phyloP scores from a whole-genome alignment of 2,797 vertebrate genomes.

The Moxostoma hubbsi region DNA sequence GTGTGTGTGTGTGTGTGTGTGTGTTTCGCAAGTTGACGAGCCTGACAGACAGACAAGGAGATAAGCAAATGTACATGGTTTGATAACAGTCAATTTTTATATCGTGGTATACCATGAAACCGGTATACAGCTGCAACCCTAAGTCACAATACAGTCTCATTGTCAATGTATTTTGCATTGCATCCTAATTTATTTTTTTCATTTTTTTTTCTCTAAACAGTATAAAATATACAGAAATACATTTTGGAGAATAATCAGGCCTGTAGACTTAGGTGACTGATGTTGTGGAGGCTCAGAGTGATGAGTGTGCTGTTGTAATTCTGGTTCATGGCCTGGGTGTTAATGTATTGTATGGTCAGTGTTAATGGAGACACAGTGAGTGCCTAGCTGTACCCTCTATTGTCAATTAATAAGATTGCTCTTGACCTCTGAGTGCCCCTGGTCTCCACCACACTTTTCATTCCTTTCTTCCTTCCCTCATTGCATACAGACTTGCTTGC shows the following conservation, averaged over 20 bases:
- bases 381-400: slow-evolving; percentile 2
- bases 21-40: too few relatives aligned
- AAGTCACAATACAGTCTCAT: too few relatives aligned
- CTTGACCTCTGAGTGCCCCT: slow-evolving; percentile 6
- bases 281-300: background rate
- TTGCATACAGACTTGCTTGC: too few relatives aligned
- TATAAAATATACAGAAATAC: background rate
- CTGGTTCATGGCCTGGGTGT: background rate
- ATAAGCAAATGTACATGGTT: too few relatives aligned
- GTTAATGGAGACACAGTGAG: slow-evolving; percentile 25
- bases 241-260: background rate
- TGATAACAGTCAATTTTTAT: too few relatives aligned
- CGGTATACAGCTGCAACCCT: too few relatives aligned
- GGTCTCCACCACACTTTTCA: background rate
- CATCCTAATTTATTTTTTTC: too few relatives aligned
- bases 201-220: too few relatives aligned
- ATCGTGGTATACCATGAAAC: too few relatives aligned
- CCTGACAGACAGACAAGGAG: too few relatives aligned
- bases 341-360: slow-evolving; percentile 12
- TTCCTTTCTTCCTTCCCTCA: background rate
- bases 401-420: slow-evolving; percentile 39
- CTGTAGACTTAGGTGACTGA: background rate
- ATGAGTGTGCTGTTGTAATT: background rate
- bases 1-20: too few relatives aligned
- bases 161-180: too few relatives aligned